phyloP scores from a whole-genome alignment of 2,113 vertebrate species.

The Phaethon lepturus region DNA sequence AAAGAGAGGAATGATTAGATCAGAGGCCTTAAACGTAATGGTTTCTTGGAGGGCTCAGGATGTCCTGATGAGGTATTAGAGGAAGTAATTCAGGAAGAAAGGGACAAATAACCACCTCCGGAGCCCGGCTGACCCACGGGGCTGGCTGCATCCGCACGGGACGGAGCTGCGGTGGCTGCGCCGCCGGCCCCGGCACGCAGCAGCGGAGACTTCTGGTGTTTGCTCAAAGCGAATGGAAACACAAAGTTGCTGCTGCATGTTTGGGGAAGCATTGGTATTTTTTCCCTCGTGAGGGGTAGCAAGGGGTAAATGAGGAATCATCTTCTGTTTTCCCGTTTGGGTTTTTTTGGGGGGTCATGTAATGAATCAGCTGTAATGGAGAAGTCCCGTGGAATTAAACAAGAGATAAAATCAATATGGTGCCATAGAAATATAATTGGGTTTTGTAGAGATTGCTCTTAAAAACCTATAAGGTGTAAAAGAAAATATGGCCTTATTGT shows the following conservation, averaged over 20 bases:
- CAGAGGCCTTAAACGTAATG: conserved; percentile 71
- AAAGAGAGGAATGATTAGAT: conserved; percentile 69
- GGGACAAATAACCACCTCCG: conserved; percentile 80
- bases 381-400: conserved; percentile 43
- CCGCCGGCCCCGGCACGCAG: neutral
- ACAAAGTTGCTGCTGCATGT: neutral
- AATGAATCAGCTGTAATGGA: conserved; percentile 55
- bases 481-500: conserved; percentile 16
- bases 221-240: neutral
- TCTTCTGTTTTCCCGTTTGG: neutral
- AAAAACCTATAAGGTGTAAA: conserved; percentile 46
- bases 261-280: neutral
- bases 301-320: conserved; percentile 22
- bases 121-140: conserved; percentile 61
- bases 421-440: conserved; percentile 43
- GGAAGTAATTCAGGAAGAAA: conserved; percentile 87
- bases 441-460: conserved; percentile 36
- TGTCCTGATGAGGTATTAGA: conserved; percentile 87
- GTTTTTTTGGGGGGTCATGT: neutral
- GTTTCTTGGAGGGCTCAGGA: conserved; percentile 81
- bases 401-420: conserved; percentile 50
- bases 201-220: neutral
- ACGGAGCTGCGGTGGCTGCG: neutral
- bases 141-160: conserved; percentile 27
- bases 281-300: neutral